Percentiles rank a stretch among this genome's conserved stretches.
Conservation (phyloP, 2,888 invertebrate genomes). For the Gastracanthus pulcherrimus region DNA sequence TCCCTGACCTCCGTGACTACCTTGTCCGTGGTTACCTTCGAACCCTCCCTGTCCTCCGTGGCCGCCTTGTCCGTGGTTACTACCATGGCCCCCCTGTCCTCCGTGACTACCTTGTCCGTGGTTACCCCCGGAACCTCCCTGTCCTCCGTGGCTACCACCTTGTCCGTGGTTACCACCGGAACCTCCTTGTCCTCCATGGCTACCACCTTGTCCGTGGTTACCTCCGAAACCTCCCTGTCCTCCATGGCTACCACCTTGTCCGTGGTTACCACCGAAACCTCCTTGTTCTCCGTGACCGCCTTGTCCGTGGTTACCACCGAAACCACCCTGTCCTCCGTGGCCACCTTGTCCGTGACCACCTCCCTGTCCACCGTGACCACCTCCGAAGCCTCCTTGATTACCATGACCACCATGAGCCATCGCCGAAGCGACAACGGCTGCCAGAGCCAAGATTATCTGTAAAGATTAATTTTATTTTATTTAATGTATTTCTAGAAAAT, state of each 20-base stretch:
- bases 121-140: too few relatives aligned
- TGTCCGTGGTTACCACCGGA: neutral
- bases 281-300: neutral
- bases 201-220: neutral
- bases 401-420: conserved; percentile 66
- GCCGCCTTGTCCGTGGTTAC: too few relatives aligned
- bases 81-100: too few relatives aligned
- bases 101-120: too few relatives aligned
- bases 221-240: neutral
- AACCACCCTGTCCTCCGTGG: neutral
- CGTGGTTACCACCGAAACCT: neutral
- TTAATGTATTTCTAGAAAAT: neutral
- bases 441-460: conserved; percentile 11
- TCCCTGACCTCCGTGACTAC: neutral
- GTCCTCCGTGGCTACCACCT: too few relatives aligned
- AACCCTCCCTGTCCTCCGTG: too few relatives aligned
- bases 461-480: neutral
- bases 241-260: neutral
- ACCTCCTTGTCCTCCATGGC: neutral
- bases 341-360: conserved; percentile 64
- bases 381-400: conserved; percentile 69
- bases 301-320: neutral
- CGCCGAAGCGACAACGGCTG: conserved; percentile 6
- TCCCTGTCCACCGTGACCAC: conserved; percentile 6
- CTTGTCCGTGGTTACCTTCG: too few relatives aligned